Percentiles rank a stretch among this genome's conserved stretches.
Evolutionary conservation across 2,113 vertebrate genomes (phyloP).

Genomic region (Poecile atricapillus): DNA sequence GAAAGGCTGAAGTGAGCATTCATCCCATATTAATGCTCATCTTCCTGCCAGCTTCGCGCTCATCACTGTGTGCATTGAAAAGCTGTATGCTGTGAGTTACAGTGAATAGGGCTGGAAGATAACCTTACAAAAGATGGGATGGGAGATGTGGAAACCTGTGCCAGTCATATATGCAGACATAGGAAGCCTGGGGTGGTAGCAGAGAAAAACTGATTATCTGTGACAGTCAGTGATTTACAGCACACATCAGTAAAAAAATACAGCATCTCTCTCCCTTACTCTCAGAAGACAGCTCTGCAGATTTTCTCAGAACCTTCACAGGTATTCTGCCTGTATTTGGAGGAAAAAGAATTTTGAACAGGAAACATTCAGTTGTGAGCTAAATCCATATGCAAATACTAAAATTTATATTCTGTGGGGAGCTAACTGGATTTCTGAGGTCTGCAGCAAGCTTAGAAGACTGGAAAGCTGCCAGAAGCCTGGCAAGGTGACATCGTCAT

Average conservation of each 20-base stretch:
- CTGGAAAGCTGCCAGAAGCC: constrained; percentile 23
- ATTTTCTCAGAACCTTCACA: background rate
- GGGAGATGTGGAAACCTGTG: background rate
- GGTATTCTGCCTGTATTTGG: background rate
- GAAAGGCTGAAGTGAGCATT: background rate
- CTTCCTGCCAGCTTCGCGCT: background rate
- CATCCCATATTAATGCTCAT: background rate
- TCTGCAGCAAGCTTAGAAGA: background rate
- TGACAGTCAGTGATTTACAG: background rate
- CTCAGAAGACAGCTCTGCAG: background rate
- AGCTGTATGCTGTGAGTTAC: background rate
- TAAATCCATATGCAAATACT: background rate
- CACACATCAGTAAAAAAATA: background rate
- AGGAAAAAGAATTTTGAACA: background rate
- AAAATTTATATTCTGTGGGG: constrained; percentile 20
- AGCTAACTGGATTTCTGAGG: background rate
- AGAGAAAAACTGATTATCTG: background rate
- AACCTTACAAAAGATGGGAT: background rate
- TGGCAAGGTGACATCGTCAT: background rate
- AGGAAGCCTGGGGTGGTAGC: background rate
- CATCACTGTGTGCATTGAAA: background rate
- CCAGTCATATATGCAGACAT: background rate
- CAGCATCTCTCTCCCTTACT: background rate
- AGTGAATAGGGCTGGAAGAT: background rate
- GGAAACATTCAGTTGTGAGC: constrained; percentile 1